Evolutionary conservation across 2,888 invertebrate species (phyloP).

Genomic region (Sacculina carcini): DNA sequence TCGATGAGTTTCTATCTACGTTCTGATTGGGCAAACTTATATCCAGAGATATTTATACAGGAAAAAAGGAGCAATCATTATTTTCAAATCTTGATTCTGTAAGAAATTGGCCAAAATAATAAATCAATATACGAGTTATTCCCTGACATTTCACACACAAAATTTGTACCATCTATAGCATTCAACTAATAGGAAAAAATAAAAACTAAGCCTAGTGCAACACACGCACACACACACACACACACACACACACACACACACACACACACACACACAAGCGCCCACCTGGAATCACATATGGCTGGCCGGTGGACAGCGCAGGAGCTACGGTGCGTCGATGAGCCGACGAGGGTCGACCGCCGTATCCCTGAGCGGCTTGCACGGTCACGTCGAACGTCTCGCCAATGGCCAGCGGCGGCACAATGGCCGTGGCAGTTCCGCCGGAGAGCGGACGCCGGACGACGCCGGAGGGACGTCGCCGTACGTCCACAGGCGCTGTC

Average conservation of each 20-base stretch:
- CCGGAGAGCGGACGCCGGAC: neutral
- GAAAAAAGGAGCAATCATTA: too few relatives aligned
- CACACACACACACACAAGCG: neutral
- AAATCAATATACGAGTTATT: too few relatives aligned
- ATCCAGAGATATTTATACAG: too few relatives aligned
- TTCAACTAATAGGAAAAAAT: neutral
- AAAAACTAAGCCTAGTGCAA: neutral
- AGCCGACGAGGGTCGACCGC: neutral
- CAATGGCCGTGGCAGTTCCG: conserved; percentile 5
- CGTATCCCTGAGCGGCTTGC: conserved; percentile 12
- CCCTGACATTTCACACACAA: too few relatives aligned
- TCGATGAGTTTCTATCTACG: too few relatives aligned
- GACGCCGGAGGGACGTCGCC: conserved; percentile 5
- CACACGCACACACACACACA: neutral
- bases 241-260: neutral
- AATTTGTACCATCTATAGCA: too few relatives aligned
- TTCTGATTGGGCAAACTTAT: too few relatives aligned
- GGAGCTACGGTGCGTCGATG: neutral
- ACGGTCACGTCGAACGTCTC: conserved; percentile 13
- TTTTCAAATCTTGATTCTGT: too few relatives aligned
- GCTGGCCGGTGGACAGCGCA: conserved; percentile 1
- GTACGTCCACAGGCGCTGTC: conserved; percentile 11
- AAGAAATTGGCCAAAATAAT: too few relatives aligned
- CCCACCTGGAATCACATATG: conserved; percentile 5
- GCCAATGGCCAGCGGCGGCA: neutral